These are phyloP conservation scores for Bombylius discolor DNA, from an alignment of 2,888 invertebrate genomes.

Conservation along the genomic window DNA sequence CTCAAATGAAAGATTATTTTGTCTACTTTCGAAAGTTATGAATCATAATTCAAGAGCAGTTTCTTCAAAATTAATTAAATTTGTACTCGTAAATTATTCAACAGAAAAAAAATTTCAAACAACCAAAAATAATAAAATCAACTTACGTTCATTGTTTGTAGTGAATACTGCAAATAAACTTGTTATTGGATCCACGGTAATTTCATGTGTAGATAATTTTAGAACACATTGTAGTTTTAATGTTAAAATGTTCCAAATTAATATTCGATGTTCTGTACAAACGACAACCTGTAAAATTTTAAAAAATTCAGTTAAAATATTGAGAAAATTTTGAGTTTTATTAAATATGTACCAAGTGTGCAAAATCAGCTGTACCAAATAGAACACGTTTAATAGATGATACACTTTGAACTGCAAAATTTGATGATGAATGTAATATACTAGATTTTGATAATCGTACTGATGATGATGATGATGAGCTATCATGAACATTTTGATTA, in stretches of 20 bases:
- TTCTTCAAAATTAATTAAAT: too few relatives aligned
- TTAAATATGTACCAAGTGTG: slow-evolving; percentile 21
- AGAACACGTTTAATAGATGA: slow-evolving; percentile 27
- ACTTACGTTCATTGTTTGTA: slow-evolving; percentile 44
- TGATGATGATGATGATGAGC: not conserved
- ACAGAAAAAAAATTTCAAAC: too few relatives aligned
- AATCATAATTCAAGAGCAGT: too few relatives aligned
- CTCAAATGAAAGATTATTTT: too few relatives aligned
- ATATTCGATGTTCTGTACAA: slow-evolving; percentile 40
- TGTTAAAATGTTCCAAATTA: slow-evolving; percentile 55
- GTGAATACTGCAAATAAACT: slow-evolving; percentile 53
- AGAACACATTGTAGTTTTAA: slow-evolving; percentile 47
- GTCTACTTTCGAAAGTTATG: too few relatives aligned
- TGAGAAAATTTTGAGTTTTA: too few relatives aligned
- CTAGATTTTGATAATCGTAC: not conserved
- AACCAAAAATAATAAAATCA: too few relatives aligned
- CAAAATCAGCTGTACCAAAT: slow-evolving; percentile 31
- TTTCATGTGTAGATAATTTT: slow-evolving; percentile 28
- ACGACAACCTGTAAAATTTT: slow-evolving; percentile 24
- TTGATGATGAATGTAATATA: not conserved
- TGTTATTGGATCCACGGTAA: slow-evolving; percentile 47
- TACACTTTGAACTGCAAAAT: slow-evolving; percentile 18
- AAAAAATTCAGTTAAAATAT: not conserved
- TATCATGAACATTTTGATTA: not conserved
- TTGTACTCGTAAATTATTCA: too few relatives aligned